Evolutionary conservation across 2,113 vertebrate genomes (phyloP).

Genomic region (Callipepla californica): DNA sequence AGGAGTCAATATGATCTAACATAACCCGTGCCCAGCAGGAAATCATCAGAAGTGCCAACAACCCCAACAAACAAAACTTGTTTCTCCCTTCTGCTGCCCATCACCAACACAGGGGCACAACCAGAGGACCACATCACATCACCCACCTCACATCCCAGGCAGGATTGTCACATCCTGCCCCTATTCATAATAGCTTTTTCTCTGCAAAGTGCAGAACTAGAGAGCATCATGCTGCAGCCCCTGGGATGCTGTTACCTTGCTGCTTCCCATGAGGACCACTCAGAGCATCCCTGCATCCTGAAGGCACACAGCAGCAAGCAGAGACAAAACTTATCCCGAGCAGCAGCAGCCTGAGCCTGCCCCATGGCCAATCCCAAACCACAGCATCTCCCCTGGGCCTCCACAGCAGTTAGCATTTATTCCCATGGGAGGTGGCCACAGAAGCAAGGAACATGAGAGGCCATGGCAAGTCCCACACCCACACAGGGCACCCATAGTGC

Average conservation of each 20-base stretch:
- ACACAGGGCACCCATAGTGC: background rate
- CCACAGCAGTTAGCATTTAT: accelerated
- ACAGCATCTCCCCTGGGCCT: accelerated
- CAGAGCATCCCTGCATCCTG: background rate
- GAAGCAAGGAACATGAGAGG: background rate
- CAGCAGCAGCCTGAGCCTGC: background rate
- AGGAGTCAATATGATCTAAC: constrained; percentile 52
- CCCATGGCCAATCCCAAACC: background rate
- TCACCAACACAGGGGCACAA: background rate
- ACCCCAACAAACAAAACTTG: background rate
- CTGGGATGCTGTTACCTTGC: background rate
- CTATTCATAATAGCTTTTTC: background rate
- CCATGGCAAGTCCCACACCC: background rate
- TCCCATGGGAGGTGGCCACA: background rate
- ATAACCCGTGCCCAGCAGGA: constrained; percentile 7
- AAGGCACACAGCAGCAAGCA: accelerated
- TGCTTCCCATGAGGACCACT: accelerated
- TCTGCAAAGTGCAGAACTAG: accelerated
- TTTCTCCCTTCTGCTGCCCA: background rate
- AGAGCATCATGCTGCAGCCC: background rate
- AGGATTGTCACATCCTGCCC: background rate
- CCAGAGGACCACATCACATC: accelerated
- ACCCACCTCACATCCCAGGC: background rate
- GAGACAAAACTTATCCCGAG: accelerated
- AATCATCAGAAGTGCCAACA: background rate